Percentiles rank a stretch among this genome's conserved stretches.
These are phyloP conservation scores for Gadopsis marmoratus DNA, from an alignment of 2,797 vertebrate species.

Conservation along the genomic window DNA sequence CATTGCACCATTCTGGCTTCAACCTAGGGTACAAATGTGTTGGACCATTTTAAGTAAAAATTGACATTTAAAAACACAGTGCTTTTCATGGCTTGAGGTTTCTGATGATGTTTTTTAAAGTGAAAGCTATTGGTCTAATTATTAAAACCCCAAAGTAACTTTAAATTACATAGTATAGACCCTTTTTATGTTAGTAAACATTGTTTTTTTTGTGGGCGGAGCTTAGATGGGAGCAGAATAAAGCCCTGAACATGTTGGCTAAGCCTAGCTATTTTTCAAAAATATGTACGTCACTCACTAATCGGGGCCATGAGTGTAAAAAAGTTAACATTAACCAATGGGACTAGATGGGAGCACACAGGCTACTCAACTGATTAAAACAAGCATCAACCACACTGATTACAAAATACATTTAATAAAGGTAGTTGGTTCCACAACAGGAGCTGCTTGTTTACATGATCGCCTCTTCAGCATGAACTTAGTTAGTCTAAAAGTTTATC, in stretches of 20 bases:
- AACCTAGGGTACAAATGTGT: background rate
- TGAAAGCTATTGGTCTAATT: background rate
- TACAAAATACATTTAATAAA: background rate
- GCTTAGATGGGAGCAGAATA: too few species aligned
- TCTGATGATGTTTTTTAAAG: background rate
- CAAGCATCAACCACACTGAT: too few species aligned
- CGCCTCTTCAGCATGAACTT: background rate
- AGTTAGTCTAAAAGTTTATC: background rate
- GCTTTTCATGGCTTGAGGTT: background rate
- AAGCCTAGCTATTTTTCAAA: too few species aligned
- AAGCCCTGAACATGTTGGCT: too few species aligned
- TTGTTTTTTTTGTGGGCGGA: too few species aligned
- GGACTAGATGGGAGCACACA: too few species aligned
- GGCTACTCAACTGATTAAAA: background rate
- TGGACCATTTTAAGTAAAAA: constrained; percentile 13
- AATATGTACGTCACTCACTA: too few species aligned
- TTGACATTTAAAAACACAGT: background rate
- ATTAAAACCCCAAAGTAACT: background rate
- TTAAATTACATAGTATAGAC: background rate
- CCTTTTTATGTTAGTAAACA: too few species aligned
- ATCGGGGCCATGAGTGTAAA: too few species aligned
- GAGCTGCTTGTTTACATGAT: background rate
- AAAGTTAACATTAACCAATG: too few species aligned
- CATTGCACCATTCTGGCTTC: background rate
- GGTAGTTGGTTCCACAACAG: background rate